A percentile compares a stretch with the other conserved stretches of the same genome.
phyloP scores from a whole-genome alignment of 2,113 vertebrate species.

The Narcine bancroftii region DNA sequence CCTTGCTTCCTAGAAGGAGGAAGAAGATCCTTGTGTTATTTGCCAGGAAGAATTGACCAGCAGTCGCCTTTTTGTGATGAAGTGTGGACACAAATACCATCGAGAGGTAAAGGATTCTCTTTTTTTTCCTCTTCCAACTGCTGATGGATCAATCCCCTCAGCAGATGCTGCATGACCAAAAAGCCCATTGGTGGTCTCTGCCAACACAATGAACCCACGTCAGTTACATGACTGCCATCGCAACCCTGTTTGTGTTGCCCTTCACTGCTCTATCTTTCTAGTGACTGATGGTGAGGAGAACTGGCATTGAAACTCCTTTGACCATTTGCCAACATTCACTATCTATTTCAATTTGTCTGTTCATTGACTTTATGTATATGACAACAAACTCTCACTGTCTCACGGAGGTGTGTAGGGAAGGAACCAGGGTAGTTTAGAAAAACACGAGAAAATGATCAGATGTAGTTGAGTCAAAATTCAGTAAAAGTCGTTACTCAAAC shows the following conservation, averaged over 20 bases:
- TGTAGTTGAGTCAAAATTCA: too few relatives aligned
- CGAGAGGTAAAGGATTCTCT: background rate
- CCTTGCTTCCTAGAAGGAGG: background rate
- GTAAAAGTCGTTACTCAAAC: too few relatives aligned
- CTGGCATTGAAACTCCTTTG: too few relatives aligned
- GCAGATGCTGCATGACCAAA: background rate
- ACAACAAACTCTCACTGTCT: too few relatives aligned
- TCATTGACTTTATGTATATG: too few relatives aligned
- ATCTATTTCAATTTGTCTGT: too few relatives aligned
- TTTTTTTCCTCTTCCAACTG: background rate
- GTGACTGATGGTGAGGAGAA: too few relatives aligned
- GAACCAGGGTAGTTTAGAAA: too few relatives aligned
- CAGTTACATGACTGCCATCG: background rate
- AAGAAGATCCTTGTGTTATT: constrained; percentile 7
- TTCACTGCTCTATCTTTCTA: too few relatives aligned
- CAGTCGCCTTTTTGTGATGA: constrained; percentile 27
- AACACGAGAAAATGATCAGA: too few relatives aligned
- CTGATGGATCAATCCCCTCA: background rate
- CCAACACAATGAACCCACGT: background rate
- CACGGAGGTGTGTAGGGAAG: too few relatives aligned
- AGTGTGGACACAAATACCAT: constrained; percentile 31
- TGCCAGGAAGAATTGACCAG: constrained; percentile 22
- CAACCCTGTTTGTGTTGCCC: background rate
- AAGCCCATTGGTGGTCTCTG: background rate
- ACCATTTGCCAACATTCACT: too few relatives aligned